A percentile compares a stretch with the other conserved stretches of the same genome.
Evolutionary conservation across 2,113 vertebrate genomes (phyloP).

Genomic region (Zeus faber): DNA sequence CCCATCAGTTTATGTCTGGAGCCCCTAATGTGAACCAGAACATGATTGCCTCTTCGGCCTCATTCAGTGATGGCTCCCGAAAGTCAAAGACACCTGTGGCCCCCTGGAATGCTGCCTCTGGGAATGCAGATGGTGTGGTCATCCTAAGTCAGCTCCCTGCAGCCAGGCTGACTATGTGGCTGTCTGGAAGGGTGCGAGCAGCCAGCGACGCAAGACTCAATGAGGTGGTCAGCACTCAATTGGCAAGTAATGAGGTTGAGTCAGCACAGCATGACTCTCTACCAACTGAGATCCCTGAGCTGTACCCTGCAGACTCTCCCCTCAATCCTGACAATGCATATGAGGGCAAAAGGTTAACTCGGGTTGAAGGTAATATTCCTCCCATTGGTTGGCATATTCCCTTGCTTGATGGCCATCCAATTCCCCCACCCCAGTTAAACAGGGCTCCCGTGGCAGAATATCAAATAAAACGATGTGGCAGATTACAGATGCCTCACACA

Average conservation of each 20-base stretch:
- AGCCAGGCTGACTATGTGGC: constrained; percentile 38
- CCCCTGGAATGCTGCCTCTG: not conserved
- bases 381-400: not conserved
- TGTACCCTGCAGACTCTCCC: too few species aligned
- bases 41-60: not conserved
- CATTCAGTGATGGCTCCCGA: not conserved
- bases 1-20: not conserved
- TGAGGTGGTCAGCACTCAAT: too few species aligned
- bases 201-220: too few species aligned
- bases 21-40: not conserved
- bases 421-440: not conserved
- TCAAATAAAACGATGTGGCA: constrained; percentile 1
- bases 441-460: not conserved
- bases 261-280: not conserved
- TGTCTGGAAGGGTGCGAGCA: constrained; percentile 27
- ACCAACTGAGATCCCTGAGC: not conserved
- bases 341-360: too few species aligned
- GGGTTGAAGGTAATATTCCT: not conserved
- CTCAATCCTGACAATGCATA: too few species aligned
- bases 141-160: constrained; percentile 29
- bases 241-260: too few species aligned
- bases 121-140: constrained; percentile 18
- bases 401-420: not conserved
- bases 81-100: not conserved
- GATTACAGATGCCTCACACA: not conserved